These are phyloP conservation scores for Cephus pygmeus DNA, from an alignment of 2,888 invertebrate species.

Conservation along the genomic window DNA sequence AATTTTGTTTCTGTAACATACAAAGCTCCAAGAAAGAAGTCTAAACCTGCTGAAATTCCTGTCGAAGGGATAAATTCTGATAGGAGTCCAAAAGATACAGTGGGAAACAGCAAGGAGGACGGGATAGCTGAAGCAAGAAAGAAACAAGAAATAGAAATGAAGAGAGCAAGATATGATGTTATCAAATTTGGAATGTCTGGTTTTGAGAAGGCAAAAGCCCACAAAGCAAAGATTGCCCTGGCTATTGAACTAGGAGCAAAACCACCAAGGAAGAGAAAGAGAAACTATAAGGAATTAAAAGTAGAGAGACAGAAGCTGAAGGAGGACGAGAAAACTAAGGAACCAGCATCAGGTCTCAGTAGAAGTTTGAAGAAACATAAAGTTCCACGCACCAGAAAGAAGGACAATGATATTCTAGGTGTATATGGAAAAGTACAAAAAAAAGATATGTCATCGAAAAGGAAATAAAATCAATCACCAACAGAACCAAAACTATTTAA, in stretches of 20 bases:
- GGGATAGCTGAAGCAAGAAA: conserved; percentile 42
- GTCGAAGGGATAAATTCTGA: conserved; percentile 13
- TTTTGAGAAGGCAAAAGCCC: conserved; percentile 76
- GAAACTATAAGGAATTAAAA: conserved; percentile 81
- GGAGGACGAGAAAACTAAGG: conserved; percentile 66
- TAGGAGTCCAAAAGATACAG: neutral
- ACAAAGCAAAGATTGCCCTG: conserved; percentile 81
- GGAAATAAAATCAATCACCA: conserved; percentile 15
- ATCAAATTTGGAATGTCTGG: conserved; percentile 87
- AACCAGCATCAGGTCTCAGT: conserved; percentile 41
- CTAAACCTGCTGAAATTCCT: neutral
- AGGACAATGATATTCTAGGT: conserved; percentile 45
- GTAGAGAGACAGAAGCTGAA: conserved; percentile 72
- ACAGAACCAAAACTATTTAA: conserved; percentile 30
- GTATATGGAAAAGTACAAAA: conserved; percentile 54
- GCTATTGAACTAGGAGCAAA: conserved; percentile 87
- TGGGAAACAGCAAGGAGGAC: neutral
- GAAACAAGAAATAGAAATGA: conserved; percentile 75
- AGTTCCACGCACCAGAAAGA: conserved; percentile 24
- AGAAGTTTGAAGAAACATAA: conserved; percentile 40
- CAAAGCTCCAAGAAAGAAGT: conserved; percentile 37
- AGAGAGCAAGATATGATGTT: conserved; percentile 82
- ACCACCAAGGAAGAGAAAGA: conserved; percentile 74
- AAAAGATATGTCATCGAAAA: conserved; percentile 17
- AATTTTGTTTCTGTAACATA: conserved; percentile 42